phyloP scores from a whole-genome alignment of 2,113 vertebrate species.

The Spea multiplicata region DNA sequence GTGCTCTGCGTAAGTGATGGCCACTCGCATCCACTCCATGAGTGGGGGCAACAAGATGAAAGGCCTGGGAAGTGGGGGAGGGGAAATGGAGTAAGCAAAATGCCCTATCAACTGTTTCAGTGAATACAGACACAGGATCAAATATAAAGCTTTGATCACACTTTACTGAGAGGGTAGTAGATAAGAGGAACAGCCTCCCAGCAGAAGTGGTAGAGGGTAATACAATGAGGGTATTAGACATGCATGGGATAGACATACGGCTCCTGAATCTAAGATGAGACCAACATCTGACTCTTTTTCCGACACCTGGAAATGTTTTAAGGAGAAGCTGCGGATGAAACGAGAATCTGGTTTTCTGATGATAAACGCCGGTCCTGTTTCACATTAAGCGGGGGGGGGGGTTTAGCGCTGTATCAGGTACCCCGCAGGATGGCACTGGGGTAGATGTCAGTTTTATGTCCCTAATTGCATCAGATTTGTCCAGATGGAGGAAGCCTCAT shows the following conservation, averaged over 20 bases:
- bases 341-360: background rate
- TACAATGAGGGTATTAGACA: too few species aligned
- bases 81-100: background rate
- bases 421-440: background rate
- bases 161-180: too few species aligned
- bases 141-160: too few species aligned
- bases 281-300: too few species aligned
- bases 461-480: background rate
- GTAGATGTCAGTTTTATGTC: background rate
- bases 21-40: conserved; percentile 98
- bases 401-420: background rate
- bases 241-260: too few species aligned
- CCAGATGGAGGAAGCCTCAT: background rate
- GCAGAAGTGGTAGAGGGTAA: too few species aligned
- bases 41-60: conserved; percentile 92
- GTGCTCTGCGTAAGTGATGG: conserved; percentile 93
- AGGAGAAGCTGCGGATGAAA: background rate
- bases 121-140: too few species aligned
- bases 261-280: too few species aligned
- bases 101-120: too few species aligned
- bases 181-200: too few species aligned
- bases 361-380: background rate
- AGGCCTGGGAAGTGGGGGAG: conserved; percentile 66
- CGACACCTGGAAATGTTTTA: conserved; percentile 14
- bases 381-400: background rate